Conservation (phyloP, 1,140 invertebrate species). For the Diploscapter pachys region DNA sequence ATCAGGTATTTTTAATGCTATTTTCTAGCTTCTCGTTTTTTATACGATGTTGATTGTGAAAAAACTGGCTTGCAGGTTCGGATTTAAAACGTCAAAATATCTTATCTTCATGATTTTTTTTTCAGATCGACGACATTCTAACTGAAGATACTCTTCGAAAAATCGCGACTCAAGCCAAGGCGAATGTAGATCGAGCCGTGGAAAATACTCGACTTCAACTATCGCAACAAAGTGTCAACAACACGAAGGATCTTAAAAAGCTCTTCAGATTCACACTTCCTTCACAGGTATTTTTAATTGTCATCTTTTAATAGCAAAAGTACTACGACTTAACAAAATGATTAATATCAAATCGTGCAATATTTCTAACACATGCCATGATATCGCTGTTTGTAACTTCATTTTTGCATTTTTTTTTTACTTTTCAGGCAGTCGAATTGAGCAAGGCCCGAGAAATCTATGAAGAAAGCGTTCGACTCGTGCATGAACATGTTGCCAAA, state of each 20-base stretch:
- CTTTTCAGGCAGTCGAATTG: constrained; percentile 43
- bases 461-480: constrained; percentile 53
- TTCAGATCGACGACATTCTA: constrained; percentile 44
- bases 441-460: constrained; percentile 55
- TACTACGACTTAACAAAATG: constrained; percentile 7
- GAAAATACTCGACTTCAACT: constrained; percentile 45
- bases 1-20: background rate
- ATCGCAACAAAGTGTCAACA: constrained; percentile 31
- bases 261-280: constrained; percentile 56
- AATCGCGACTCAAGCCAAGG: constrained; percentile 51
- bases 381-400: too few species aligned
- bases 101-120: constrained; percentile 4
- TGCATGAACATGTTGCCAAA: constrained; percentile 56
- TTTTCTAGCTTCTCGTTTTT: too few species aligned
- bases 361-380: too few species aligned
- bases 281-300: constrained; percentile 22
- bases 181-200: constrained; percentile 56
- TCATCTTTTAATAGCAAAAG: too few species aligned
- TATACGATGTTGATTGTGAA: background rate
- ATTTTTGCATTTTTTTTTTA: background rate
- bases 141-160: constrained; percentile 40
- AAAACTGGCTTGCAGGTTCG: background rate
- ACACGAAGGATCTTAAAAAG: constrained; percentile 46
- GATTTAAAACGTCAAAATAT: background rate
- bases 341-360: background rate